phyloP scores from a whole-genome alignment of 2,113 vertebrate species.

The Erpornis zantholeuca region DNA sequence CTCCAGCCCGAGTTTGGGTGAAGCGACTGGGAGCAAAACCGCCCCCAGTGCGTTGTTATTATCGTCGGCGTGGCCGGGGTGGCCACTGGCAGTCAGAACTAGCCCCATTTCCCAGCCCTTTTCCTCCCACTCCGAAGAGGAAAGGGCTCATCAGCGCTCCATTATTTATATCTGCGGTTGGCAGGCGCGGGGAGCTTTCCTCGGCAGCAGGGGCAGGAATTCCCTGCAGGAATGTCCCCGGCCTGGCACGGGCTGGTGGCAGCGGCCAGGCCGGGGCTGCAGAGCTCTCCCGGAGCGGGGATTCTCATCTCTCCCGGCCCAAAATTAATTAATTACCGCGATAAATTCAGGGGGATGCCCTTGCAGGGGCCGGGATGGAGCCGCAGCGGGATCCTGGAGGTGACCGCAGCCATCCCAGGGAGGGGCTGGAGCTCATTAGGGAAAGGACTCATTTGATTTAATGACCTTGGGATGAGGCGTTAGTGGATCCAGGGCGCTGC shows the following conservation, averaged over 20 bases:
- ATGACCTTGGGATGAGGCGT: background rate
- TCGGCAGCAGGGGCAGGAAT: background rate
- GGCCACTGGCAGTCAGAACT: accelerated
- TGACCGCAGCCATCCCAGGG: background rate
- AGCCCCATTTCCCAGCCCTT: background rate
- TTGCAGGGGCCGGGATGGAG: background rate
- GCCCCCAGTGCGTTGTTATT: accelerated
- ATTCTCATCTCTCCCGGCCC: background rate
- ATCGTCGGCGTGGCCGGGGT: background rate
- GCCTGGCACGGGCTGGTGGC: background rate
- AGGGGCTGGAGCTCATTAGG: background rate
- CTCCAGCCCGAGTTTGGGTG: accelerated
- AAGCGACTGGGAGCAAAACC: background rate
- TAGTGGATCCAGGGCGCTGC: background rate
- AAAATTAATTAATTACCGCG: background rate
- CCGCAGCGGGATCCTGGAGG: background rate
- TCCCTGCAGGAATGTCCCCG: background rate
- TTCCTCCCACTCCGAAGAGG: background rate
- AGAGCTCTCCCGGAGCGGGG: background rate
- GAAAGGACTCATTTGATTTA: background rate
- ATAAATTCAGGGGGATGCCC: conserved; percentile 23
- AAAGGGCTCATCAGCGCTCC: background rate
- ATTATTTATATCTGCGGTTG: background rate
- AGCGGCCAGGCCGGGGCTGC: background rate
- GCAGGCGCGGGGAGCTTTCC: background rate